Base-by-base conservation (phyloP, 2,888 invertebrate species). In the Rhyacophila evoluta region DNA sequence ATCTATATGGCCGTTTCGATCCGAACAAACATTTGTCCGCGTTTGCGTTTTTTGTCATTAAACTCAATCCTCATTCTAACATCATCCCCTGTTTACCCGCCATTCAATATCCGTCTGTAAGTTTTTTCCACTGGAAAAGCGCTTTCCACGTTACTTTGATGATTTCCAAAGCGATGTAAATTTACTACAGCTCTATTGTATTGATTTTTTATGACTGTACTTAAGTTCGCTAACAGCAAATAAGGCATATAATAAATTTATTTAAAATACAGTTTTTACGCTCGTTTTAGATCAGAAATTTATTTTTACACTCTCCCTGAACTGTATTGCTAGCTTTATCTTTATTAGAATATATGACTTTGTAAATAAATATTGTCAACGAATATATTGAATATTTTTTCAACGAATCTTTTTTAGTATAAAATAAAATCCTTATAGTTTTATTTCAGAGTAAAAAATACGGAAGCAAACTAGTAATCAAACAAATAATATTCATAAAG, bases 51-150 rank as follows among this genome's bases (percentile, higher is more conserved):
- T 75, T 70, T 75, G 71, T 80, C 80, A 77, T 80, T 80, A 78
- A 77, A 77, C 69, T 74, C 71, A 41, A 38, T 74, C 71, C 71
- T 70, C 55, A 19, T 25, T 55, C 72, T 38, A 38, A 29, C 75
- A 41, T 37, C 36, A 37, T 74, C 71, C 72, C 71, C 73, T 79
- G 79, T 79, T 79, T 79, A 72, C 79, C 55, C 38, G 74, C 69
- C 77, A 70, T 77, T 70, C 80, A 80, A 80, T 80, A 80, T 80
- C 80, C 77, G 80, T 68, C 80, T 74, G 39, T 74, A 75, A 78
- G 78, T 78, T 78, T 73, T n/a, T 67, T 78, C 80, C 28, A 33
- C 73, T 72, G 77, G 68, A 68, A 41, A 74, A 75, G 67, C 72
- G 41, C 55, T 55, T 55, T 25, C 55, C 15, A 55, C 55, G 25